phyloP scores from a whole-genome alignment of 1,140 invertebrate species.

The Elymnias hypermnestra region DNA sequence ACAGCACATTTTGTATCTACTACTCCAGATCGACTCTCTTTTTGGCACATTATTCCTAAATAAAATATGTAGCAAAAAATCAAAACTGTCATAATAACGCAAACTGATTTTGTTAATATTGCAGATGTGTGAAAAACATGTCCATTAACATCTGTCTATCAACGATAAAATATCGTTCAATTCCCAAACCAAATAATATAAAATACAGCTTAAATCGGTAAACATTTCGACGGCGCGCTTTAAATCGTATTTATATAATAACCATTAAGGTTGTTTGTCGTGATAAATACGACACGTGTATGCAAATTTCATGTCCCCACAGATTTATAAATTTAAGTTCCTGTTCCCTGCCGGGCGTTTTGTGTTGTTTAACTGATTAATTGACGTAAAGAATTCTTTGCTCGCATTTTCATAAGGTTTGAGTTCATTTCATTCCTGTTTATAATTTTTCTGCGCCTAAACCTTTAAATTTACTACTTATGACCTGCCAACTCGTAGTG shows the following conservation, averaged over 20 bases:
- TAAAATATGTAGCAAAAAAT: no score
- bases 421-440: no score
- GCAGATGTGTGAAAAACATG: no score
- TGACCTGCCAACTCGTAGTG: no score
- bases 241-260: constrained; percentile 16
- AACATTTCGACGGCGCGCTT: constrained; percentile 7
- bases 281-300: constrained; percentile 18
- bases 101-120: no score
- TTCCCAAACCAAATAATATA: constrained; percentile 4
- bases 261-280: constrained; percentile 13
- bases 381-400: not conserved
- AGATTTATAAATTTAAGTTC: constrained; percentile 20
- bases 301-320: constrained; percentile 15
- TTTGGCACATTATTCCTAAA: no score
- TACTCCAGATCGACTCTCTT: no score
- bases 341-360: not conserved
- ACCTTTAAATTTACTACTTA: no score
- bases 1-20: no score
- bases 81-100: no score
- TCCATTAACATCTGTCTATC: not conserved
- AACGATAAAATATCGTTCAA: constrained; percentile 8
- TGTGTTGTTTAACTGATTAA: not conserved
- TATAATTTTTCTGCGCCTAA: no score
- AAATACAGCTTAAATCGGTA: constrained; percentile 7
- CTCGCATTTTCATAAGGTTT: no score